phyloP scores from a whole-genome alignment of 1,140 invertebrate genomes.

The Drepana arcuata region DNA sequence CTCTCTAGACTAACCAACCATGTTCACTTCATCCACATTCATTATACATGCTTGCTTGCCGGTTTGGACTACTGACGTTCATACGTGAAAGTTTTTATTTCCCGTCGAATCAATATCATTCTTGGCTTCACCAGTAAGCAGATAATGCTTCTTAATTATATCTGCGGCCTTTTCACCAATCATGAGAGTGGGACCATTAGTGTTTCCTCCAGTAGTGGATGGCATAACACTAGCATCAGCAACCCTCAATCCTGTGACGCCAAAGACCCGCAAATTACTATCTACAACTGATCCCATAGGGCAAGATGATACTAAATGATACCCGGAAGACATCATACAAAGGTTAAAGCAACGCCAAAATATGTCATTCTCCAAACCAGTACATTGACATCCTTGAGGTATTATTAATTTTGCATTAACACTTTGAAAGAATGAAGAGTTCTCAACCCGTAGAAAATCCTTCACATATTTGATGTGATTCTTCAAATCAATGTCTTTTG shows the following conservation, averaged over 20 bases:
- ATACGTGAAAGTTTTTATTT: too few relatives aligned
- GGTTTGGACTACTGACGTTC: too few relatives aligned
- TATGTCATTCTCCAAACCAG: not conserved
- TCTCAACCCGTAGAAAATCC: constrained; percentile 1
- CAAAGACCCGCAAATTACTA: not conserved
- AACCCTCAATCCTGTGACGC: constrained; percentile 20
- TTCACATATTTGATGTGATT: constrained; percentile 1
- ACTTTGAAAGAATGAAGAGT: not conserved
- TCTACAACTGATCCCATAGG: constrained; percentile 4
- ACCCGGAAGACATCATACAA: not conserved
- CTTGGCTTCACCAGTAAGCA: too few relatives aligned
- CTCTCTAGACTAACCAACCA: too few relatives aligned
- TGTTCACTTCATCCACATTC: too few relatives aligned
- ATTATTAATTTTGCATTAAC: not conserved
- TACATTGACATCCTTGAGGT: not conserved
- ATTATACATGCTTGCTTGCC: too few relatives aligned
- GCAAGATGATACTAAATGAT: constrained; percentile 1
- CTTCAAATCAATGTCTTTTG: constrained; percentile 2
- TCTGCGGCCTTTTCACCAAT: constrained; percentile 14
- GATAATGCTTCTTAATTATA: constrained; percentile 7
- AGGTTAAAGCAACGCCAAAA: not conserved
- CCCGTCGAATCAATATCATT: too few relatives aligned
- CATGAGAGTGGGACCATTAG: constrained; percentile 25
- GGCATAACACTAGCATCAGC: constrained; percentile 37
- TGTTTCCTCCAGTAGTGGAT: constrained; percentile 18